phyloP scores from a whole-genome alignment of 1,140 invertebrate species.

The Aphelenchoides besseyi region DNA sequence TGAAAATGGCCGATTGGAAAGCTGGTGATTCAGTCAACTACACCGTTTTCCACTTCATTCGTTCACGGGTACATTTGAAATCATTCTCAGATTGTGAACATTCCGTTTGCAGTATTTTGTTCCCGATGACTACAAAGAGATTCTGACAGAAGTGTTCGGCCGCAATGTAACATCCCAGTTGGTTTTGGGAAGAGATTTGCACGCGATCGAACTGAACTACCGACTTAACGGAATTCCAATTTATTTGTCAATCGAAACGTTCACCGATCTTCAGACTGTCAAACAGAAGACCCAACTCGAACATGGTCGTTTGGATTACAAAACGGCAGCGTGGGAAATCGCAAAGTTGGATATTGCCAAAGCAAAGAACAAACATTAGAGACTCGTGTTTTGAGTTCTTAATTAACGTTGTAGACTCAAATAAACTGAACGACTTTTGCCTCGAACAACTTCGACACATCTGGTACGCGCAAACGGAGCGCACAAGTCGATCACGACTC shows the following conservation, averaged over 20 bases:
- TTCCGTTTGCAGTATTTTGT: background rate
- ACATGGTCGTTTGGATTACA: background rate
- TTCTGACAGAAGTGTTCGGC: conserved; percentile 1
- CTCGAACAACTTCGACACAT: too few relatives aligned
- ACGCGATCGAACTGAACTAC: background rate
- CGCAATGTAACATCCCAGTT: background rate
- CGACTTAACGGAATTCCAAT: background rate
- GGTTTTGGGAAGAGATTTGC: background rate
- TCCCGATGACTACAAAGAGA: background rate
- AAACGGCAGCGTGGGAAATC: background rate
- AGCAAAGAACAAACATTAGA: background rate
- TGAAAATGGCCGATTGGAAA: background rate
- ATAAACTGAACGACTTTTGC: too few relatives aligned
- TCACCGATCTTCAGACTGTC: background rate
- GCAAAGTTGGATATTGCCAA: background rate
- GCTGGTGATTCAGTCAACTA: background rate
- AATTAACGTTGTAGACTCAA: too few relatives aligned
- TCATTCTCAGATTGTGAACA: too few relatives aligned
- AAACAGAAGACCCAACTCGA: background rate
- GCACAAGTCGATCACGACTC: conserved; percentile 1
- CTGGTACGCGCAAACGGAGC: background rate
- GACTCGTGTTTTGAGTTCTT: conserved; percentile 1
- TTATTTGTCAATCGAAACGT: background rate
- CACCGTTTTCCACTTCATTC: conserved; percentile 8
- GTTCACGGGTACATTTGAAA: background rate